Evolutionary conservation across 2,888 invertebrate species (phyloP), one percentile per base, ranked within the genome.

Genomic region (Mythimna lalbum): DNA sequence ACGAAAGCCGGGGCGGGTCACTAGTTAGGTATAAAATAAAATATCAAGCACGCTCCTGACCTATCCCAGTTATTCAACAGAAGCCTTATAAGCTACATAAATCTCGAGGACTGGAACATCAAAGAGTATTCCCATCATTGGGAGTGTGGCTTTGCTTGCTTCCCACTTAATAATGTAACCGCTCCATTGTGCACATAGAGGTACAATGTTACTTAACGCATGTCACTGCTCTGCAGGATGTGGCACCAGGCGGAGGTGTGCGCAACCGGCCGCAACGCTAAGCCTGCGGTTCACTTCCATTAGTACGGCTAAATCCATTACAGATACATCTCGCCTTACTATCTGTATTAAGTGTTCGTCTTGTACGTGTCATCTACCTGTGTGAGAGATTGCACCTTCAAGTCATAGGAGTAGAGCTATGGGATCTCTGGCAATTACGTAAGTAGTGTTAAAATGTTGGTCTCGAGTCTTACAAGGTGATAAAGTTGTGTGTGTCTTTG

Each of bases 231-330:
- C 86, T 80, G 83, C 86, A 88, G 88, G 90, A 89, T 87, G 90
- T 87, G 87, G 87, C 80, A 73, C 77, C 55, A 67, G 65, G 73
- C 68, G 70, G 72, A 76, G 87, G 76, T 68, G 71, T 75, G 83
- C 71, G 76, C 85, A 77, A 86, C 85, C 85, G 90, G 89, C 92
- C 93, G 85, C 93, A 93, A 90, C 91, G 90, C 88, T 90, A 89
- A 91, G 89, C 88, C 86, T 93, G 94, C 90, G 94, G 94, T 93
- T 89, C 86, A 83, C 89, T 92, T 93, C 94, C 94, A 94, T 94
- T 94, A 93, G 92, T 87, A 88, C 83, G 88, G 89, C 88, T 91
- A 91, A 93, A 93, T 88, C 91, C 90, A 93, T 93, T 94, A 93
- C 86, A 81, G 89, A 90, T 89, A 91, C 90, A 88, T 90, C 88